Base-by-base conservation (phyloP, 1,140 invertebrate genomes). In the Halictus rubicundus region DNA sequence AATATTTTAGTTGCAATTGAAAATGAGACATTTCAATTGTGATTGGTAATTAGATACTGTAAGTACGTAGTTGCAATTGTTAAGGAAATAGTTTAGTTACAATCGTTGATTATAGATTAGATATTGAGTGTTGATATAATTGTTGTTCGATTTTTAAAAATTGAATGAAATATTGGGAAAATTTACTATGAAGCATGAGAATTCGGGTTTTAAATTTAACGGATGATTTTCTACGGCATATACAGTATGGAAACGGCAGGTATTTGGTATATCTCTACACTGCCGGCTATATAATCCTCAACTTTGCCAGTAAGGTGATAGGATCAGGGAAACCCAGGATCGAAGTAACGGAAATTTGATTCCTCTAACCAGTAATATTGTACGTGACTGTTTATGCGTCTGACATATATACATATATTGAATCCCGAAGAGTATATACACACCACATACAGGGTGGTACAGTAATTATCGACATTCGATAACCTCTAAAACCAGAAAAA, bases 321-420 rank as follows among this genome's bases (percentile, higher is more conserved):
- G 69, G 78, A 81, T 85, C 78, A 59, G 46, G 77, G 71, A 84
- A 77, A 85, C 54, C 64, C 52, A 32, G 65, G 69, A 84, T 80
- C 82, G 83, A 84, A 85, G 72, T 84, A 84, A 85, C 83, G 83
- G 83, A 85, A 85, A 85, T 85, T 85, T 84, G 73, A 85, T 85
- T 85, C 65, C 83, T 73, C 83, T 60, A 57, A 54, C 83, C 64
- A 68, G 73, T 77, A 81, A 78, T 78, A 84, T 84, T 52, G 54
- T 66, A 63, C 42, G 27, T 61, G 78, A 60, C 82, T 84, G 82
- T 81, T 81, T 85, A 81, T 78, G 76, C 79, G 69, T 65, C 72
- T 60, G 66, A 61, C 16, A 54, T 52, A 39, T 52, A 32, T 71
- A 60, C 54, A 60, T 25, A 42, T 23, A 69, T 69, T 52, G 9